A percentile compares a stretch with the other conserved stretches of the same genome.
phyloP scores from a whole-genome alignment of 2,113 vertebrate genomes.

The Neopipo cinnamomea region DNA sequence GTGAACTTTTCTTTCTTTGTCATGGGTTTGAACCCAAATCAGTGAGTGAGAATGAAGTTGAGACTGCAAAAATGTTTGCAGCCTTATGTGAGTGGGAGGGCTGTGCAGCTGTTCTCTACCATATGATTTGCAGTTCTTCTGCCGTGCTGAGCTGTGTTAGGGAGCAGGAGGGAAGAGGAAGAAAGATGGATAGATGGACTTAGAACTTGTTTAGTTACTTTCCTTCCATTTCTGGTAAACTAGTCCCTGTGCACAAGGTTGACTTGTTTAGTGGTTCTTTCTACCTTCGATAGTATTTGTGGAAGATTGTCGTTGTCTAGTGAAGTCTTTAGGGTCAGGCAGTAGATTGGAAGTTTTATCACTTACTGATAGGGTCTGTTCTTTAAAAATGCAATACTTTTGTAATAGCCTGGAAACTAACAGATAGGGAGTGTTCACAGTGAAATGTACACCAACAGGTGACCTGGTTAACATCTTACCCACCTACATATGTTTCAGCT shows the following conservation, averaged over 20 bases:
- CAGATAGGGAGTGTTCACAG: background rate
- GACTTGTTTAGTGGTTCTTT: background rate
- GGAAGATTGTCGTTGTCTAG: background rate
- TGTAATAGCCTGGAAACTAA: background rate
- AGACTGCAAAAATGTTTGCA: background rate
- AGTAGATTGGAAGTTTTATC: background rate
- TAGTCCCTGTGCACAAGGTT: background rate
- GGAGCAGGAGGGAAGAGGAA: background rate
- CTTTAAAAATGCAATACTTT: background rate
- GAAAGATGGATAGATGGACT: background rate
- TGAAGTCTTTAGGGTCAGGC: background rate
- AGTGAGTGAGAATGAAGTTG: background rate
- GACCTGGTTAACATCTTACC: background rate
- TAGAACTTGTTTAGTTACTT: background rate
- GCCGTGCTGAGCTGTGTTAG: background rate
- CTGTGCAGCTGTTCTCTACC: background rate
- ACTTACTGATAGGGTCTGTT: background rate
- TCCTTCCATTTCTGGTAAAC: background rate
- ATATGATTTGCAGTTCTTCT: background rate
- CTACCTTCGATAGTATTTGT: background rate
- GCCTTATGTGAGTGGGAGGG: background rate
- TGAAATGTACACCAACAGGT: background rate
- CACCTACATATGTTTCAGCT: slow-evolving; percentile 25
- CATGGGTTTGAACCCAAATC: background rate
- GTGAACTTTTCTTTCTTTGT: background rate